phyloP scores from a whole-genome alignment of 2,797 vertebrate genomes.

The Chiroxiphia lanceolata region DNA sequence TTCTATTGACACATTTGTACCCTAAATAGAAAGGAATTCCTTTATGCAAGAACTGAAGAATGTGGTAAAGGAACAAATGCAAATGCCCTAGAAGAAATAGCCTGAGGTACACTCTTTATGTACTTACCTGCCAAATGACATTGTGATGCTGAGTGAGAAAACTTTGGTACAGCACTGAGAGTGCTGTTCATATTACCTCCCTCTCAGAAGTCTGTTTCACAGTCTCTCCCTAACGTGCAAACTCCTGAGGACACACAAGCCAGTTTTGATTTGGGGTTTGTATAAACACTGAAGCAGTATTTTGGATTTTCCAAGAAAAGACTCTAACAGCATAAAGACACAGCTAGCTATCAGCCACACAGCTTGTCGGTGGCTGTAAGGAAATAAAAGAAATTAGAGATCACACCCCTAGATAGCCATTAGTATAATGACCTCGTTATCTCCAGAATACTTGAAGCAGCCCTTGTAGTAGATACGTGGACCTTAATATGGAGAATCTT shows the following conservation, averaged over 20 bases:
- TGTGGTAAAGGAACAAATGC: not conserved
- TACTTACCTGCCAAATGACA: not conserved
- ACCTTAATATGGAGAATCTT: not conserved
- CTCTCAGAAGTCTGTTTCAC: not conserved
- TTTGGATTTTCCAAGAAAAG: not conserved
- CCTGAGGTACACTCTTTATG: not conserved
- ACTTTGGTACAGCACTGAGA: not conserved
- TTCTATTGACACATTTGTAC: not conserved
- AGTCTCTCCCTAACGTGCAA: not conserved
- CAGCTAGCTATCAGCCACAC: not conserved
- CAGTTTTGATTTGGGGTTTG: not conserved
- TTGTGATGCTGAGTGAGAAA: not conserved
- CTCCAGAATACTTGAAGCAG: not conserved
- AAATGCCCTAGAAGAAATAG: not conserved
- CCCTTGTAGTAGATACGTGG: not conserved
- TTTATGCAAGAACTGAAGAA: not conserved
- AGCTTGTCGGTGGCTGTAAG: not conserved
- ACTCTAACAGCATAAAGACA: not conserved
- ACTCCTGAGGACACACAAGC: not conserved
- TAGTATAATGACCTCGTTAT: not conserved
- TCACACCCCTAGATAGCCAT: not conserved
- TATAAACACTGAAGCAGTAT: not conserved
- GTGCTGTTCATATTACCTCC: not conserved
- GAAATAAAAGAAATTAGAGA: not conserved
- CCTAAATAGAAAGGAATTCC: not conserved